Conservation (phyloP, 2,797 vertebrate species). For the Alauda arvensis region DNA sequence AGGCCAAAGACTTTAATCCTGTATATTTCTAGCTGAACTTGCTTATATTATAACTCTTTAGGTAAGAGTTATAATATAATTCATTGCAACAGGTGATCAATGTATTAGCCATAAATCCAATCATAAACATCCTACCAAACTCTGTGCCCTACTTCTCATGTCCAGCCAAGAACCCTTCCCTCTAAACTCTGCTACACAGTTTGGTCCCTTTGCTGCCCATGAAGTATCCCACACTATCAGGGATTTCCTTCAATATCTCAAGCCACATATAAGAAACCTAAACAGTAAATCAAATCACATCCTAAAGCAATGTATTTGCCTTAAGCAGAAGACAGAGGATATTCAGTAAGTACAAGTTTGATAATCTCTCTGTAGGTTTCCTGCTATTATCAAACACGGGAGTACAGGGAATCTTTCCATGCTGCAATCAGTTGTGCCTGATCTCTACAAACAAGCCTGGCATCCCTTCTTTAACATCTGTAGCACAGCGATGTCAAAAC, state of each 20-base stretch:
- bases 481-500: neutral
- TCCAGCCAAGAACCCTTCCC: neutral
- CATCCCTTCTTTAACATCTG: neutral
- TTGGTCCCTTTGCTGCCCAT: neutral
- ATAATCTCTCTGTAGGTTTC: neutral
- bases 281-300: neutral
- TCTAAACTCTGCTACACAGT: neutral
- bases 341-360: neutral
- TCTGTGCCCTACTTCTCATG: neutral
- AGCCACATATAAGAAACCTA: neutral
- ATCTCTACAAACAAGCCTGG: neutral
- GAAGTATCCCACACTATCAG: neutral
- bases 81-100: neutral
- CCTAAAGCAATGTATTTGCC: neutral
- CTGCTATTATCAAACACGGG: neutral
- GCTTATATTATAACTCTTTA: neutral
- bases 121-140: neutral
- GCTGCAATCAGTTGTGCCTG: neutral
- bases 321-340: neutral
- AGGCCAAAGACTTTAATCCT: neutral
- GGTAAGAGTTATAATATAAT: neutral
- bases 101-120: neutral
- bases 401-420: neutral
- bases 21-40: neutral
- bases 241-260: neutral